Evolutionary conservation across 2,113 vertebrate species (phyloP), one percentile per base, ranked within the genome.

Genomic region (Hylia prasina): DNA sequence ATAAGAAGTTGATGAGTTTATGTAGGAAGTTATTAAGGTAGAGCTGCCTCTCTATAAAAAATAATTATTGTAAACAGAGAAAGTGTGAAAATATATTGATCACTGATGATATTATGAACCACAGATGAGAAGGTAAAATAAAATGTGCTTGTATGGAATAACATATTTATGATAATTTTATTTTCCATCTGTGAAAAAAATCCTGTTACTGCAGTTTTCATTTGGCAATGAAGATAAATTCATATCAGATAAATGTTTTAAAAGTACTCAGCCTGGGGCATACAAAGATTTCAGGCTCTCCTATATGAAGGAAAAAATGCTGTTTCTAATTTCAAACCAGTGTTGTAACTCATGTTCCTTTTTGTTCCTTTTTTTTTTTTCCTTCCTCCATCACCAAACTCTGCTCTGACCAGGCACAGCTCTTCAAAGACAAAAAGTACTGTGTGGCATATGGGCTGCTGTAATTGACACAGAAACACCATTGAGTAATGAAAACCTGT

Each of bases 391-490:
- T 37, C 76, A 63, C 54, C 54, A 66, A 71, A 78, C 37, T 31
- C 57, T 39, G 5, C 6, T 51, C 23, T 84, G 35, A 77, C 31
- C 11, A 12, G n/a, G 23, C 71, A 63, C 33, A 54, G 33, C 58
- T 87, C 68, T 96, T 96, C 82, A 79, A 78, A 94, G 90, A 90
- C 66, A 94, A 87, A 92, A 79, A 83, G 33, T 56, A 6, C 2
- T 54, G 42, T 84, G 83, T 78, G 40, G 27, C 45, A 92, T 66
- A 61, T 22, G 14, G 89, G 19, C 24, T 88, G 61, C 69, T 81
- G 13, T 75, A 94, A 93, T 95, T 96, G 75, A 92, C 91, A 60
- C 24, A 35, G 83, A 91, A 98, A 96, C 68, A 68, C 37, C 78
- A 85, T 23, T 89, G 95, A 89, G 50, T 60, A 69, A 93, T 75